These are phyloP conservation scores for Theodoxus fluviatilis DNA, from an alignment of 2,888 invertebrate genomes.

Conservation along the genomic window DNA sequence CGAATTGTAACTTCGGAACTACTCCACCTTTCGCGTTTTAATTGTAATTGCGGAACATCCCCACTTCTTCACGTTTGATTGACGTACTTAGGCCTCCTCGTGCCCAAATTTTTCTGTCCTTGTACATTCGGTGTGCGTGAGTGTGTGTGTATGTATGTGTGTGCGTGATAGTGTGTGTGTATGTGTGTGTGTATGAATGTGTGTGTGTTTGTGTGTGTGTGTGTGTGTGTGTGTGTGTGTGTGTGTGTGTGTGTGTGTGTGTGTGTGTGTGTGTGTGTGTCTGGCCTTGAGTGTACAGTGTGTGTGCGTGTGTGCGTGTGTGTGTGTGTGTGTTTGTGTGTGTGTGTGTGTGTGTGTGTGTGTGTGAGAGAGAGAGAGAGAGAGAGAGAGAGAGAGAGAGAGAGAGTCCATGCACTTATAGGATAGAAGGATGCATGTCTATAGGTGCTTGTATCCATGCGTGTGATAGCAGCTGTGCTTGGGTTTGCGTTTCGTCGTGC, in stretches of 20 bases:
- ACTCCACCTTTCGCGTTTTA: too few relatives aligned
- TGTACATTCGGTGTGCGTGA: neutral
- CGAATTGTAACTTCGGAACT: too few relatives aligned
- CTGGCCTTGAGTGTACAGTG: neutral
- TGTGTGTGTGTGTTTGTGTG: neutral
- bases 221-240: constrained; percentile 3
- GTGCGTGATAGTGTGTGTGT: neutral
- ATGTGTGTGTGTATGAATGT: neutral
- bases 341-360: constrained; percentile 1
- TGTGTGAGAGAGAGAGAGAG: neutral
- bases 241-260: constrained; percentile 12
- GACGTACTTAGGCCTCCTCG: too few relatives aligned
- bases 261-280: constrained; percentile 7
- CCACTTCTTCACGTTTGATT: too few relatives aligned
- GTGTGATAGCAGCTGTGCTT: neutral
- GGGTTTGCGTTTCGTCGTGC: neutral
- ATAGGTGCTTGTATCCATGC: neutral
- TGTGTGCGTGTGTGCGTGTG: neutral
- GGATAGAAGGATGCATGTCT: too few relatives aligned
- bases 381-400: too few relatives aligned
- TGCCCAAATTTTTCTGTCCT: too few relatives aligned
- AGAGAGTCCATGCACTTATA: too few relatives aligned
- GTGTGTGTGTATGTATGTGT: neutral
- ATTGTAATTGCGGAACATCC: too few relatives aligned
- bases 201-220: neutral